Conservation (phyloP, 2,888 invertebrate genomes). For the Agrilus mali region DNA sequence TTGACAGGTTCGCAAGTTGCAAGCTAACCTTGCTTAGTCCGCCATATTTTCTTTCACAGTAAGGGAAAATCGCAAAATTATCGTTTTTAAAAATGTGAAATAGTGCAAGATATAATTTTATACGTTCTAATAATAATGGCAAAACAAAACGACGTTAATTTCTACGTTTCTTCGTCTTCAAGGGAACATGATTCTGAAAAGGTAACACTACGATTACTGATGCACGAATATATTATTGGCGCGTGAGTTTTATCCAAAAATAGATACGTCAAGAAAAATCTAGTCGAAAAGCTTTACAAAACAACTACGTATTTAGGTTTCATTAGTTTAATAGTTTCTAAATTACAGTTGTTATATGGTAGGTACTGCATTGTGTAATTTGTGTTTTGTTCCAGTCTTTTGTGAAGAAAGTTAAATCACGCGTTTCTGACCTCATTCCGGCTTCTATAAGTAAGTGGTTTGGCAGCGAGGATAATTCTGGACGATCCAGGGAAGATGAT, state of each 20-base stretch:
- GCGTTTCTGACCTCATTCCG: constrained; percentile 50
- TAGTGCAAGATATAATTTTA: constrained; percentile 19
- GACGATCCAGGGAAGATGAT: constrained; percentile 32
- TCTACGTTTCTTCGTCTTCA: constrained; percentile 17
- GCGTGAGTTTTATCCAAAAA: constrained; percentile 29
- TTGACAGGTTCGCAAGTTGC: constrained; percentile 9
- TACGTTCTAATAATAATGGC: constrained; percentile 26
- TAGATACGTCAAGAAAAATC: constrained; percentile 14
- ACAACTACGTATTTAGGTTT: too few species aligned
- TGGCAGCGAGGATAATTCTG: constrained; percentile 19
- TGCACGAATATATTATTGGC: constrained; percentile 21
- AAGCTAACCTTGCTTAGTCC: constrained; percentile 20
- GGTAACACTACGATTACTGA: constrained; percentile 21
- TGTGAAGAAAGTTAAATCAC: constrained; percentile 53
- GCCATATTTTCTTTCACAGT: constrained; percentile 35
- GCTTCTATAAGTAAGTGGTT: constrained; percentile 47
- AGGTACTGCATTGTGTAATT: not conserved
- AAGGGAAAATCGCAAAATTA: constrained; percentile 34
- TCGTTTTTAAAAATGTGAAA: constrained; percentile 22
- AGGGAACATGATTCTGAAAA: constrained; percentile 24
- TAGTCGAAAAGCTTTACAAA: too few species aligned
- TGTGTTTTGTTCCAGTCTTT: constrained; percentile 46
- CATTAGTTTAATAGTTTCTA: too few species aligned
- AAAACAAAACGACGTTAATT: constrained; percentile 24
- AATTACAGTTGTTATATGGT: not conserved